Evolutionary conservation across 2,113 vertebrate species (phyloP).

Genomic region (Charadrius vociferus): DNA sequence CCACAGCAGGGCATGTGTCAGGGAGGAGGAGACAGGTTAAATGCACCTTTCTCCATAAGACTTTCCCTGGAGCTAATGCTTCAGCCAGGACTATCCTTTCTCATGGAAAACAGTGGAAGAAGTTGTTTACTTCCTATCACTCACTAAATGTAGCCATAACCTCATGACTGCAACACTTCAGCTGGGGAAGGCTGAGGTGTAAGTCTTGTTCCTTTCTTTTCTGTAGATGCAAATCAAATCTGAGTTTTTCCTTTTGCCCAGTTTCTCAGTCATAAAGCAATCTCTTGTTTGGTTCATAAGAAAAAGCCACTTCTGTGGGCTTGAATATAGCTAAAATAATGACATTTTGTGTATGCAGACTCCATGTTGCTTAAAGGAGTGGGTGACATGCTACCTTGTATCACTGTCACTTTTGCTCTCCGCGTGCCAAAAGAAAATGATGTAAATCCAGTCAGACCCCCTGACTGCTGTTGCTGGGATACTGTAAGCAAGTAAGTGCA

Average conservation of each 20-base stretch:
- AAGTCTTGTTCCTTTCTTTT: not conserved
- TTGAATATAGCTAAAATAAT: not conserved
- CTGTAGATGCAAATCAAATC: not conserved
- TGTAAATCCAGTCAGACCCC: not conserved
- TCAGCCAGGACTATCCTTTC: not conserved
- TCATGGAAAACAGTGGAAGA: not conserved
- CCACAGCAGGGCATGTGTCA: not conserved
- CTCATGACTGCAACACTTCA: not conserved
- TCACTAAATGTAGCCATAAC: not conserved
- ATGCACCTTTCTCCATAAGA: not conserved
- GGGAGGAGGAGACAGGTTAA: not conserved
- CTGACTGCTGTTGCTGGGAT: not conserved
- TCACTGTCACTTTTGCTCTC: not conserved
- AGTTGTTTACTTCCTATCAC: not conserved
- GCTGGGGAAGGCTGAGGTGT: not conserved
- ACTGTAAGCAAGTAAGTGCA: not conserved
- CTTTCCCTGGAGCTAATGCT: not conserved
- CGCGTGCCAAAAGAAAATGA: not conserved
- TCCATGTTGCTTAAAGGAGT: not conserved
- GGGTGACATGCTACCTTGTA: not conserved
- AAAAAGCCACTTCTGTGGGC: not conserved
- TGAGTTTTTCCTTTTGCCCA: not conserved
- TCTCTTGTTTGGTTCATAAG: not conserved
- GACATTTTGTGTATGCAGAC: not conserved
- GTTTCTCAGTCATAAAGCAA: not conserved